A percentile compares a stretch with the other conserved stretches of the same genome.
These are phyloP conservation scores for Polyommatus iphigenia DNA, from an alignment of 2,888 invertebrate genomes.

Conservation along the genomic window DNA sequence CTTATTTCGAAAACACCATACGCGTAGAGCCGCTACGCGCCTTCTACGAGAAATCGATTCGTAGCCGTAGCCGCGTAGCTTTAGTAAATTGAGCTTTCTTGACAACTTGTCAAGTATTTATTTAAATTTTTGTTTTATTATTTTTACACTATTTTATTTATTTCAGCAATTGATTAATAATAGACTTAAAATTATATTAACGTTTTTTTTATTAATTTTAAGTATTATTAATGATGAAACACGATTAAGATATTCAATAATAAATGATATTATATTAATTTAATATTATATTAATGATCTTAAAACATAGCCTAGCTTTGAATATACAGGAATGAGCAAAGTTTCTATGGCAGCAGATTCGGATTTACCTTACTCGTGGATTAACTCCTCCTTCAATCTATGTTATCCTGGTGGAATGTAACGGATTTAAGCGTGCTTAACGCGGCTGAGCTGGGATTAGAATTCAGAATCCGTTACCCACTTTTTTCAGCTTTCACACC, in stretches of 20 bases:
- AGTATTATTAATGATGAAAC: too few relatives aligned
- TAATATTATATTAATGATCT: too few relatives aligned
- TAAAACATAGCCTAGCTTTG: too few relatives aligned
- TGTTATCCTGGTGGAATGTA: conserved; percentile 66
- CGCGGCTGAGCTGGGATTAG: conserved; percentile 63
- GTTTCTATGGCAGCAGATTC: neutral
- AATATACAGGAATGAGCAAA: neutral
- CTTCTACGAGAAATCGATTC: conserved; percentile 58
- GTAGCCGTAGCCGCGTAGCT: conserved; percentile 39
- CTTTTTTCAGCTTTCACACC: neutral
- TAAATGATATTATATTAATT: too few relatives aligned
- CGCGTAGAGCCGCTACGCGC: conserved; percentile 56
- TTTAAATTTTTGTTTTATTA: neutral
- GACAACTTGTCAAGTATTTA: neutral
- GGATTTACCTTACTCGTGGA: conserved; percentile 46
- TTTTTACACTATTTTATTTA: too few relatives aligned
- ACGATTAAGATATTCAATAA: too few relatives aligned
- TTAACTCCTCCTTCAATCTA: conserved; percentile 53
- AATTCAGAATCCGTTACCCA: conserved; percentile 45
- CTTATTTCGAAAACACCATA: conserved; percentile 39
- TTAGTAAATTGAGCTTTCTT: neutral
- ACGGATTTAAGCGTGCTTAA: conserved; percentile 73
- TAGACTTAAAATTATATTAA: too few relatives aligned
- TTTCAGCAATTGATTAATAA: too few relatives aligned
- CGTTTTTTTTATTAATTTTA: too few relatives aligned